phyloP scores from a whole-genome alignment of 2,113 vertebrate genomes.

The Leptodactylus fuscus region DNA sequence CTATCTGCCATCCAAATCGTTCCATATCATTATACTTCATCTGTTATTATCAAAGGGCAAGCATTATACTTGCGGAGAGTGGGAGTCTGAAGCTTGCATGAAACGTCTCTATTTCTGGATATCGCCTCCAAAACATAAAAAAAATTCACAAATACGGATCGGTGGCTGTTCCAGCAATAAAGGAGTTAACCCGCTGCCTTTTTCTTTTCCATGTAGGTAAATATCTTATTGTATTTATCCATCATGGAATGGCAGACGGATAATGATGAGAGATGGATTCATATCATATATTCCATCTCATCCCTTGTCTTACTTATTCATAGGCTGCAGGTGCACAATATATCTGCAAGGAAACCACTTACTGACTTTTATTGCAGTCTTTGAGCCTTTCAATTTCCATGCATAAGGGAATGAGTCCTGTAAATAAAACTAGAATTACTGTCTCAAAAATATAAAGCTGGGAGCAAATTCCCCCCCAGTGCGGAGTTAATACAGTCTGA shows the following conservation, averaged over 20 bases:
- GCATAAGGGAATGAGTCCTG: background rate
- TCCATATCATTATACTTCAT: background rate
- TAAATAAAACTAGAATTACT: background rate
- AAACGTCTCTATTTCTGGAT: background rate
- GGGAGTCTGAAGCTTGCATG: background rate
- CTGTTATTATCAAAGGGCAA: background rate
- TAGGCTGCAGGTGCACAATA: constrained; percentile 32
- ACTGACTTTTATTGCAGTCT: background rate
- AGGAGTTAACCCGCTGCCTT: background rate
- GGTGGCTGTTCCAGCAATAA: background rate
- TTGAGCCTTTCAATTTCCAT: background rate
- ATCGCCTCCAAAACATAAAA: too few species aligned
- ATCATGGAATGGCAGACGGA: background rate
- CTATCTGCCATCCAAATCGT: background rate
- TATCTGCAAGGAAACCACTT: background rate
- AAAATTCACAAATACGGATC: too few species aligned
- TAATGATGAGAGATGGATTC: constrained; percentile 45
- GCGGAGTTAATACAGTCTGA: background rate
- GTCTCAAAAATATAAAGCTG: background rate
- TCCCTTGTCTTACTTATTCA: constrained; percentile 23
- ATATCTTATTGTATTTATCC: constrained; percentile 31
- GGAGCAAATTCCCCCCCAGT: background rate
- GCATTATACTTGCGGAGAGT: background rate
- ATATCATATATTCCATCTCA: constrained; percentile 35
- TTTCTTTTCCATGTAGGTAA: background rate